These are phyloP conservation scores for Colletes latitarsis DNA, from an alignment of 1,140 invertebrate species.

Conservation along the genomic window DNA sequence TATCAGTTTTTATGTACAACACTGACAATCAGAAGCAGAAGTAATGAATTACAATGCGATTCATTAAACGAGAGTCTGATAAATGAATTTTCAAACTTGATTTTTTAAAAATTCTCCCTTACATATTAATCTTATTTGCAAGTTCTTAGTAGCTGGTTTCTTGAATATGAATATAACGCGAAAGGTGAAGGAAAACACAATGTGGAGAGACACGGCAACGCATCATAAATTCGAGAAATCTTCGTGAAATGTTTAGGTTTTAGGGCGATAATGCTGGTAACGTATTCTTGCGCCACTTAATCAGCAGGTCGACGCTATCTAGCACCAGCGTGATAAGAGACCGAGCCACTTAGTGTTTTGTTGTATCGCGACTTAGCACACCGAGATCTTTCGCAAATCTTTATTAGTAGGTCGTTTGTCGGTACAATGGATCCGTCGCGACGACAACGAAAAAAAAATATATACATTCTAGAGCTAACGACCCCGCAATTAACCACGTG, in stretches of 20 bases:
- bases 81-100: not conserved
- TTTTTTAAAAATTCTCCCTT: too few relatives aligned
- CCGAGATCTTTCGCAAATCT: conserved; percentile 44
- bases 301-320: conserved; percentile 33
- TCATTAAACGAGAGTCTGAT: too few relatives aligned
- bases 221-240: conserved; percentile 12
- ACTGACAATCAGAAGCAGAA: not conserved
- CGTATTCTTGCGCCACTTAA: conserved; percentile 40
- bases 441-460: not conserved
- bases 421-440: not conserved
- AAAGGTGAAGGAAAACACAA: not conserved
- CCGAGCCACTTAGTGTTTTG: conserved; percentile 46
- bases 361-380: conserved; percentile 36
- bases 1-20: too few relatives aligned
- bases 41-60: not conserved
- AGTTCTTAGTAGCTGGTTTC: not conserved
- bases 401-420: conserved; percentile 27
- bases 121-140: too few relatives aligned
- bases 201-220: too few relatives aligned
- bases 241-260: conserved; percentile 9
- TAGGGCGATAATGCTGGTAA: conserved; percentile 23
- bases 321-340: conserved; percentile 35
- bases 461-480: too few relatives aligned
- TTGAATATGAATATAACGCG: not conserved
- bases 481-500: not conserved